Percentiles rank a stretch among this genome's conserved stretches.
phyloP scores from a whole-genome alignment of 2,113 vertebrate species.

The Galemys pyrenaicus region DNA sequence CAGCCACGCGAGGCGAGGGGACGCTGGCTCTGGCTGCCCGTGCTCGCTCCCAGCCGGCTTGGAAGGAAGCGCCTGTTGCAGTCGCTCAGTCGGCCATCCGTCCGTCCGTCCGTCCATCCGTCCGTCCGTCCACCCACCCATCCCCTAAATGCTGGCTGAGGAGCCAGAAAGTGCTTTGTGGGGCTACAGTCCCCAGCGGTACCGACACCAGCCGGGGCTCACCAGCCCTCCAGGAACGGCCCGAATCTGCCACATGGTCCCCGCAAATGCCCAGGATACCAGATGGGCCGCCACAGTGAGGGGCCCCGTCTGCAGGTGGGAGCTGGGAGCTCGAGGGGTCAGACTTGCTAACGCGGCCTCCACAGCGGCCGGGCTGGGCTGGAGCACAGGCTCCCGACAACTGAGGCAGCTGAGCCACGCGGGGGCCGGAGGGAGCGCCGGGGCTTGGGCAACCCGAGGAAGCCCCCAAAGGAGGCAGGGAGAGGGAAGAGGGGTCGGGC shows the following conservation, averaged over 20 bases:
- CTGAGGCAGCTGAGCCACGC: neutral
- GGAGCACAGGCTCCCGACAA: fast-evolving
- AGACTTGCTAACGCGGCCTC: neutral
- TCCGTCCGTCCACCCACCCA: too few relatives aligned
- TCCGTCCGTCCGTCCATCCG: too few relatives aligned
- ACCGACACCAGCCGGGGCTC: too few relatives aligned
- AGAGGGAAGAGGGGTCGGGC: too few relatives aligned
- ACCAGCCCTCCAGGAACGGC: too few relatives aligned
- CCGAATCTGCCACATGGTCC: too few relatives aligned
- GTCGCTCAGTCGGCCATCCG: too few relatives aligned
- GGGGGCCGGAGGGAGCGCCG: neutral
- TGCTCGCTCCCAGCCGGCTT: too few relatives aligned
- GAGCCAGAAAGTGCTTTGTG: neutral
- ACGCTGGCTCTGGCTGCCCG: too few relatives aligned
- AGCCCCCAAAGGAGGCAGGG: too few relatives aligned
- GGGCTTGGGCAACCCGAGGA: neutral
- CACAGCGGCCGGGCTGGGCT: fast-evolving
- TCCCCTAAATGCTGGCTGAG: neutral
- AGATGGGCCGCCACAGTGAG: fast-evolving
- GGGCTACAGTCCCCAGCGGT: neutral
- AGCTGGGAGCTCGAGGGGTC: fast-evolving
- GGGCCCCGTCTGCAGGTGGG: neutral
- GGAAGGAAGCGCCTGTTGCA: too few relatives aligned
- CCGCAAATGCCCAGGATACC: fast-evolving
- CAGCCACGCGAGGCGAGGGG: too few relatives aligned